Conservation (phyloP, 2,797 vertebrate genomes). For the Hoplostethus atlanticus region DNA sequence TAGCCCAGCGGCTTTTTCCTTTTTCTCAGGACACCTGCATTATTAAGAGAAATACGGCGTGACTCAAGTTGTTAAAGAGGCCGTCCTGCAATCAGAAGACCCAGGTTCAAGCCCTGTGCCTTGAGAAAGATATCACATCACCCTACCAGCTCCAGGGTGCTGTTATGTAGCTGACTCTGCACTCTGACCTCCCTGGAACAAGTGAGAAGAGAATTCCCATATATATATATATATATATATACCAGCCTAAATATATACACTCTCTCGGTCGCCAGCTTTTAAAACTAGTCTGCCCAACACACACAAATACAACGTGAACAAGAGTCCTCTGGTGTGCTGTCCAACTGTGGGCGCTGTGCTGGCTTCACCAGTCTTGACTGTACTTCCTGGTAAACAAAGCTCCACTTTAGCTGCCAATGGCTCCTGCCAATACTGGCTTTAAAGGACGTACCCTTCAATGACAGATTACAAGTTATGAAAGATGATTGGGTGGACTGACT, state of each 20-base stretch:
- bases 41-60: neutral
- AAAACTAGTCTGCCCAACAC: conserved; percentile 44
- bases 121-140: neutral
- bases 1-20: neutral
- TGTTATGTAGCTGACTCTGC: no score
- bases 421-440: conserved; percentile 51
- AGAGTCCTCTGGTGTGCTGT: conserved; percentile 44
- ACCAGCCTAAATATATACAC: conserved; percentile 28
- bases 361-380: conserved; percentile 48
- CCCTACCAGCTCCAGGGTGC: no score
- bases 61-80: neutral
- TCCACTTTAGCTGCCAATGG: conserved; percentile 53
- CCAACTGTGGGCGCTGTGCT: conserved; percentile 54
- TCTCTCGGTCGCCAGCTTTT: conserved; percentile 36
- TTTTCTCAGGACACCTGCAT: neutral
- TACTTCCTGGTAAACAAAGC: conserved; percentile 59
- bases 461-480: conserved; percentile 33
- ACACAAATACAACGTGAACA: conserved; percentile 36
- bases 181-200: no score
- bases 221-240: neutral
- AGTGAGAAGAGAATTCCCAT: no score
- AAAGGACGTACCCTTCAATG: conserved; percentile 41
- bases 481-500: conserved; percentile 40
- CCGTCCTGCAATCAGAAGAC: neutral
- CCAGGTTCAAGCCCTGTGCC: neutral